Conservation (phyloP, 2,797 vertebrate species). For the Gadopsis bispinosus region DNA sequence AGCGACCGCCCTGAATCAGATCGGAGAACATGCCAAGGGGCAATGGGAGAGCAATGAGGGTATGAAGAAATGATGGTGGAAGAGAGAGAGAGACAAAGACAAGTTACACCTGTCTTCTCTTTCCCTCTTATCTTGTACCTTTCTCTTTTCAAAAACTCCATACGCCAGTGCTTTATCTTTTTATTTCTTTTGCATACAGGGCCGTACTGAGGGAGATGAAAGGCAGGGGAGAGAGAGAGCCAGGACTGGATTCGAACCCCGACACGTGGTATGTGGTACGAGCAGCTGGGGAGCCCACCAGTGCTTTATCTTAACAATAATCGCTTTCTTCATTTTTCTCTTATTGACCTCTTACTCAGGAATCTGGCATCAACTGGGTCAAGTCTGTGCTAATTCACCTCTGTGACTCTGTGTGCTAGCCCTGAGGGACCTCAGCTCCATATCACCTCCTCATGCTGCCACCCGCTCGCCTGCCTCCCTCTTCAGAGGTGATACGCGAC, state of each 20-base stretch:
- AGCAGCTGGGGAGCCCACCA: too few relatives aligned
- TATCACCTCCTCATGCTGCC: slow-evolving; percentile 52
- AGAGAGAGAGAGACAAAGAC: slow-evolving; percentile 13
- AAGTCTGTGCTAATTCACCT: slow-evolving; percentile 47
- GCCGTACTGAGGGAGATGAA: too few relatives aligned
- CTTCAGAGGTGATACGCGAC: slow-evolving; percentile 56
- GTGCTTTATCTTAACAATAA: slow-evolving; percentile 25
- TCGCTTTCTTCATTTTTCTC: slow-evolving; percentile 27
- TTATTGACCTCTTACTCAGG: slow-evolving; percentile 35
- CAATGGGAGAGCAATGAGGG: slow-evolving; percentile 39
- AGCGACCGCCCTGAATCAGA: slow-evolving; percentile 54
- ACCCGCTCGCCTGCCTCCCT: slow-evolving; percentile 42
- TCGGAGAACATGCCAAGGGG: slow-evolving; percentile 61
- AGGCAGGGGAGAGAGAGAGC: too few relatives aligned
- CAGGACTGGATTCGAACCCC: too few relatives aligned
- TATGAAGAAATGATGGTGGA: slow-evolving; percentile 31
- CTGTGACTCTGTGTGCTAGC: slow-evolving; percentile 30
- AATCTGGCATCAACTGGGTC: slow-evolving; percentile 39
- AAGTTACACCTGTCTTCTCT: slow-evolving; percentile 27
- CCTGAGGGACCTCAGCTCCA: slow-evolving; percentile 42
- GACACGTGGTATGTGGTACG: too few relatives aligned
- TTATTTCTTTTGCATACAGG: too few relatives aligned
- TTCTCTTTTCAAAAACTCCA: slow-evolving; percentile 26
- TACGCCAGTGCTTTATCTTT: slow-evolving; percentile 18
- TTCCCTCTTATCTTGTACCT: slow-evolving; percentile 17